Conservation (phyloP, 2,888 invertebrate genomes). For the Drosophila subquinaria region DNA sequence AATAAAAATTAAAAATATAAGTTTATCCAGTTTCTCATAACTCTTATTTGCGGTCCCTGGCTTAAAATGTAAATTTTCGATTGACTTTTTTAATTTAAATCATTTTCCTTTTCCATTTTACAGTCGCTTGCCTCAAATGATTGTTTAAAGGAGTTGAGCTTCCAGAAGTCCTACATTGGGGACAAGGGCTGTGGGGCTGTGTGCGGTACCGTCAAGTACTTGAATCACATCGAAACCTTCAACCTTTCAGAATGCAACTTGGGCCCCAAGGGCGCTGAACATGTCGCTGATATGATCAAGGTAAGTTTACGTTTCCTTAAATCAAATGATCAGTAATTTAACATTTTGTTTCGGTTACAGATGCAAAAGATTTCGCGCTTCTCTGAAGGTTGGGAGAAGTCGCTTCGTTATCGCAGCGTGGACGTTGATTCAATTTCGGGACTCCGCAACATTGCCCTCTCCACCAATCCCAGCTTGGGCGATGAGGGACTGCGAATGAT, state of each 20-base stretch:
- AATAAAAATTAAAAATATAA: no score
- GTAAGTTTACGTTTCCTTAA: conserved; percentile 70
- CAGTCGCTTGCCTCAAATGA: conserved; percentile 88
- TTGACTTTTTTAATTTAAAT: no score
- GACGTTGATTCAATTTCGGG: conserved; percentile 91
- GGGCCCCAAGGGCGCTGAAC: conserved; percentile 88
- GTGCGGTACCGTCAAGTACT: conserved; percentile 89
- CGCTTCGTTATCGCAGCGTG: conserved; percentile 91
- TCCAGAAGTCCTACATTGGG: conserved; percentile 89
- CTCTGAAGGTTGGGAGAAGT: conserved; percentile 93
- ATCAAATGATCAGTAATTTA: neutral
- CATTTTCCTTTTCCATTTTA: conserved; percentile 60
- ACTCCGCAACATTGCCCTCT: conserved; percentile 89
- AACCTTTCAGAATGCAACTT: conserved; percentile 90
- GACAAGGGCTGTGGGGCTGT: conserved; percentile 91
- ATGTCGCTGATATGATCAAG: conserved; percentile 89
- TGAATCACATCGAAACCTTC: conserved; percentile 89
- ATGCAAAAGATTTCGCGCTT: conserved; percentile 90
- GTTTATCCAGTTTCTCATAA: no score
- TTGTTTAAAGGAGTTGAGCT: conserved; percentile 89
- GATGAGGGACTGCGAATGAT: conserved; percentile 88
- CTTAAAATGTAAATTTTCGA: neutral
- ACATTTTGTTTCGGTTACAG: conserved; percentile 78
- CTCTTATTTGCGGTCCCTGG: no score
- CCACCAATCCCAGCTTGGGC: conserved; percentile 89